A percentile compares a stretch with the other conserved stretches of the same genome.
Evolutionary conservation across 1,140 invertebrate species (phyloP).

Genomic region (Cataglyphis hispanica): DNA sequence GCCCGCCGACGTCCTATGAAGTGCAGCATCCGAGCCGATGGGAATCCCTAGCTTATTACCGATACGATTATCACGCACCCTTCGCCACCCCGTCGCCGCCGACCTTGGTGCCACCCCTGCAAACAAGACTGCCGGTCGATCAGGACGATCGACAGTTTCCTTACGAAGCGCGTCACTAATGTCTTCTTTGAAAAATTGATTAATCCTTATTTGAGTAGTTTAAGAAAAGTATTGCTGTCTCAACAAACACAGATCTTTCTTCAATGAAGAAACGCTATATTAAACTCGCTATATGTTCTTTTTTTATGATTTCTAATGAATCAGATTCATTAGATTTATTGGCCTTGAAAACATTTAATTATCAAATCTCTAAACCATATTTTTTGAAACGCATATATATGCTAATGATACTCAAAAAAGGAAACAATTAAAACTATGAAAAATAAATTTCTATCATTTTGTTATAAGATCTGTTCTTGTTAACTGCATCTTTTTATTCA

Average conservation of each 20-base stretch:
- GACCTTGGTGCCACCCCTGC: slow-evolving; percentile 73
- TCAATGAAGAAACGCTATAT: not conserved
- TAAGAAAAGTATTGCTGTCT: not conserved
- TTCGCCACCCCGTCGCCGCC: slow-evolving; percentile 74
- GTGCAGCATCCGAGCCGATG: slow-evolving; percentile 81
- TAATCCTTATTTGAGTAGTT: not conserved
- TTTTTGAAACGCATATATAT: not conserved
- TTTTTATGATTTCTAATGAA: not conserved
- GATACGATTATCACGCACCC: slow-evolving; percentile 83
- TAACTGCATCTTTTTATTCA: not conserved
- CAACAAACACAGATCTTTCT: not conserved
- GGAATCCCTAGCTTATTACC: slow-evolving; percentile 84
- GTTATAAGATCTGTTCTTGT: not conserved
- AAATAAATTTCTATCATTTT: slow-evolving; percentile 9
- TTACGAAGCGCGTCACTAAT: slow-evolving; percentile 77
- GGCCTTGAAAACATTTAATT: not conserved
- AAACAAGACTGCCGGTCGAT: slow-evolving; percentile 73
- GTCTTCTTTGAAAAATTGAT: not conserved
- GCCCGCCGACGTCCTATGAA: slow-evolving; percentile 73
- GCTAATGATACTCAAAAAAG: not conserved
- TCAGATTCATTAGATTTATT: not conserved
- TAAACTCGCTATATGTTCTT: not conserved
- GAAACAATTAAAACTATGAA: not conserved
- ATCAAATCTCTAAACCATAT: not conserved
- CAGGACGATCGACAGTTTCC: slow-evolving; percentile 77